phyloP scores from a whole-genome alignment of 1,140 invertebrate species.

The Leptinotarsa texana region DNA sequence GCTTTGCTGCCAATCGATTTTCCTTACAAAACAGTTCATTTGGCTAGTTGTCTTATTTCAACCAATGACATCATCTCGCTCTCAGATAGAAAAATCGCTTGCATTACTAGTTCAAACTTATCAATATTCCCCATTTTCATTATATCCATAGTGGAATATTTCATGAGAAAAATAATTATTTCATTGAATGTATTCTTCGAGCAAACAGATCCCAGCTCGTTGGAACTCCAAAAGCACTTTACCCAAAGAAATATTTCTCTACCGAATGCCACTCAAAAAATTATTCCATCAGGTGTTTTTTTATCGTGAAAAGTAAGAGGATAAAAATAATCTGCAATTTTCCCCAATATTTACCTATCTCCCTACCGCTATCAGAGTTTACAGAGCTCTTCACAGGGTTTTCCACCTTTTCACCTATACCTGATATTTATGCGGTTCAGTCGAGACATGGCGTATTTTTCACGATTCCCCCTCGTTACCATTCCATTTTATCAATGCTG shows the following conservation, averaged over 20 bases:
- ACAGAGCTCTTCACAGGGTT: not conserved
- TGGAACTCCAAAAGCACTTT: not conserved
- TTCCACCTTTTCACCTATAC: not conserved
- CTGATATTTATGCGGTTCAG: not conserved
- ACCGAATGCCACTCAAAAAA: not conserved
- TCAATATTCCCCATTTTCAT: too few relatives aligned
- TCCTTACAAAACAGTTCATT: too few relatives aligned
- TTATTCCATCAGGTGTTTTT: slow-evolving; percentile 6
- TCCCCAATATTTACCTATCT: slow-evolving; percentile 8
- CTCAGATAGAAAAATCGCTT: too few relatives aligned
- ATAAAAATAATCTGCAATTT: slow-evolving; percentile 4
- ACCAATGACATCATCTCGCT: too few relatives aligned
- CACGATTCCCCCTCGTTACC: not conserved
- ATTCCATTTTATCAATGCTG: not conserved
- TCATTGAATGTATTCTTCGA: too few relatives aligned
- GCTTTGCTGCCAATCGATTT: too few relatives aligned
- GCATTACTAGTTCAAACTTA: too few relatives aligned
- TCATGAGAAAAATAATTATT: too few relatives aligned
- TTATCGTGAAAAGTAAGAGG: not conserved
- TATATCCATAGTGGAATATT: too few relatives aligned
- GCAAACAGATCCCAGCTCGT: too few relatives aligned
- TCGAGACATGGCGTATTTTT: not conserved
- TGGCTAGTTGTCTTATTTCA: too few relatives aligned
- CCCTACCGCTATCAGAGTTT: not conserved
- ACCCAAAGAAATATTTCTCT: not conserved